Base-by-base conservation (phyloP, 2,888 invertebrate genomes). In the Suillia variegata region DNA sequence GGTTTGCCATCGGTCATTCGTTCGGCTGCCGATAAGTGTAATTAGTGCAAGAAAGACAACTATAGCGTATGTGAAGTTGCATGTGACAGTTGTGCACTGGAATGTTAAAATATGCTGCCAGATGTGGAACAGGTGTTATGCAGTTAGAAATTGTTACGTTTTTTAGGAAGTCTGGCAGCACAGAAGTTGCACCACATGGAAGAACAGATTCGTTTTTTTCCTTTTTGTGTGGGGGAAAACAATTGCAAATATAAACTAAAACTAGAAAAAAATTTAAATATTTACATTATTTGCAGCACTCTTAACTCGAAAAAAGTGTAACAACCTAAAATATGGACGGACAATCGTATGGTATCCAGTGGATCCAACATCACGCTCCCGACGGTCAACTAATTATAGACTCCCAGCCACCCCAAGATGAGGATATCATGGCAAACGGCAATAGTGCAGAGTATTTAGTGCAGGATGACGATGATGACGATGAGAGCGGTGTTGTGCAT, bases 291-390 rank as follows among this genome's bases (percentile, higher is more conserved):
- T 26, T 26, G 6, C 6, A 26, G 26, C 10, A 26, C 26, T 26
- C 6, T 26, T 26, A 26, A 26, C 26, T 26, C 26, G 26, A 26
- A 26, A 26, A 26, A 26, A 26, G 5, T n/a, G n/a, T n/a, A n/a
- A n/a, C n/a, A n/a, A n/a, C n/a, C n/a, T 10, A 26, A 10, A 26
- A 26, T 26, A 69, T 70, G 76, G 70, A 76, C 49, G 66, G 66
- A 15, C 68, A 68, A 59, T 67, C 69, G 42, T 72, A 68, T 64
- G 76, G 74, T 62, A 80, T 81, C 59, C 73, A 77, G 56, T 80
- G 79, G 79, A 76, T 79, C 65, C 75, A 77, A 58, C 75, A 72
- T 56, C 70, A 71, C 63, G 62, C 67, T 15, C 68, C 65, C 34
- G 74, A 71, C 13, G 61, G 62, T 17, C 67, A 69, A 50, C 58